Percentiles rank a stretch among this genome's conserved stretches.
Conservation (phyloP, 2,113 vertebrate species). For the Mastomys natalensis region DNA sequence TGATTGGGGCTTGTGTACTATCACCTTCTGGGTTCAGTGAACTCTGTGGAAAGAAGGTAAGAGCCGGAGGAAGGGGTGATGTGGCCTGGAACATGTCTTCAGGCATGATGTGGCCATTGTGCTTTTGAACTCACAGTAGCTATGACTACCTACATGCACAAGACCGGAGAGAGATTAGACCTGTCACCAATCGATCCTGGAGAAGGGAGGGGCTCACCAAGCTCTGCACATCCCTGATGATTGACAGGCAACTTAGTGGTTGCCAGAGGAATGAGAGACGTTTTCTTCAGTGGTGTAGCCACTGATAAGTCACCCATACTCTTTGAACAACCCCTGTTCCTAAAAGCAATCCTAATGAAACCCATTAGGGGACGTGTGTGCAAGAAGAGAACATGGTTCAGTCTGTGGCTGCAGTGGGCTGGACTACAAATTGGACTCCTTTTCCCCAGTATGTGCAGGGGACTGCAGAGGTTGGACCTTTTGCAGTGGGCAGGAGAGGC, state of each 20-base stretch:
- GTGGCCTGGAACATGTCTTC: neutral
- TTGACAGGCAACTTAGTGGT: neutral
- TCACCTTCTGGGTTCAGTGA: neutral
- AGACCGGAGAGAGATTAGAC: neutral
- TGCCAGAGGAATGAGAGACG: neutral
- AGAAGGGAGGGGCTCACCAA: no score
- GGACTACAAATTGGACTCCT: no score
- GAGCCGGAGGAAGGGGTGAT: neutral
- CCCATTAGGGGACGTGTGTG: neutral
- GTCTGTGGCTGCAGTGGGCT: neutral
- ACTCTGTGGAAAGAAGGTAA: no score
- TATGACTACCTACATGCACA: neutral
- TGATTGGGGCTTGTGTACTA: no score
- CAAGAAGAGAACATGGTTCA: neutral
- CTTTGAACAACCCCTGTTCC: neutral
- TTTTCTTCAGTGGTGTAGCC: neutral
- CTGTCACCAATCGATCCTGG: neutral
- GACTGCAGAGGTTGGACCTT: no score
- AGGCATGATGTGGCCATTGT: neutral
- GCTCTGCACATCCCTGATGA: no score
- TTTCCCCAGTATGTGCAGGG: accelerated
- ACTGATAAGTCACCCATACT: neutral
- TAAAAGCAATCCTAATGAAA: neutral
- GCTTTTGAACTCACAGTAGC: neutral
- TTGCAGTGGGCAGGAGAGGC: neutral